Conservation (phyloP, 2,888 invertebrate species). For the Rhorus exstirpatorius region DNA sequence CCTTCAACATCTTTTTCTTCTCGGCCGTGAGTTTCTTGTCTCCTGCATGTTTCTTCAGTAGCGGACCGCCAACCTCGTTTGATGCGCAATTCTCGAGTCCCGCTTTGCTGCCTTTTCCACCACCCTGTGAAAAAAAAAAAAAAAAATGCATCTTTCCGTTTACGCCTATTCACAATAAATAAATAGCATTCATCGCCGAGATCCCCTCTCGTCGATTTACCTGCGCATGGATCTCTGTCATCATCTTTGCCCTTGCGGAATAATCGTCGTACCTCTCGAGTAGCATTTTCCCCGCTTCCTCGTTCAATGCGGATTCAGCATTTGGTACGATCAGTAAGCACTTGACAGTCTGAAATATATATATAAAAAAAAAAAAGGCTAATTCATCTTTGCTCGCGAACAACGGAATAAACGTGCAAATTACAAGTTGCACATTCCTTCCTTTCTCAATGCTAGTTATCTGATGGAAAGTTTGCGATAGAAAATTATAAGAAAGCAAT, state of each 20-base stretch:
- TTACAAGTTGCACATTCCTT: not conserved
- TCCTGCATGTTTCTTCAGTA: constrained; percentile 94
- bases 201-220: constrained; percentile 32
- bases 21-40: constrained; percentile 92
- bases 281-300: constrained; percentile 97
- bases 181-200: not conserved
- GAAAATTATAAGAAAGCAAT: no score
- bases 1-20: constrained; percentile 92
- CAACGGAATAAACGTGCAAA: not conserved
- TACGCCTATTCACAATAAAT: not conserved
- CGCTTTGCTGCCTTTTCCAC: constrained; percentile 85
- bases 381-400: not conserved
- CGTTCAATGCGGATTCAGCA: constrained; percentile 98
- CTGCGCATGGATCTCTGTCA: constrained; percentile 96
- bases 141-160: not conserved
- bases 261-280: constrained; percentile 97
- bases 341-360: constrained; percentile 92
- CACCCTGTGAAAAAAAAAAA: constrained; percentile 74
- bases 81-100: constrained; percentile 84
- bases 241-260: constrained; percentile 94
- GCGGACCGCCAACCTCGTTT: constrained; percentile 89
- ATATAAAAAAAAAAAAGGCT: constrained; percentile 25
- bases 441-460: constrained; percentile 2
- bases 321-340: constrained; percentile 99
- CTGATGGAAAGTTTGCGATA: no score